Percentiles rank a stretch among this genome's conserved stretches.
Evolutionary conservation across 2,113 vertebrate genomes (phyloP).

Genomic region (Ascaphus truei): DNA sequence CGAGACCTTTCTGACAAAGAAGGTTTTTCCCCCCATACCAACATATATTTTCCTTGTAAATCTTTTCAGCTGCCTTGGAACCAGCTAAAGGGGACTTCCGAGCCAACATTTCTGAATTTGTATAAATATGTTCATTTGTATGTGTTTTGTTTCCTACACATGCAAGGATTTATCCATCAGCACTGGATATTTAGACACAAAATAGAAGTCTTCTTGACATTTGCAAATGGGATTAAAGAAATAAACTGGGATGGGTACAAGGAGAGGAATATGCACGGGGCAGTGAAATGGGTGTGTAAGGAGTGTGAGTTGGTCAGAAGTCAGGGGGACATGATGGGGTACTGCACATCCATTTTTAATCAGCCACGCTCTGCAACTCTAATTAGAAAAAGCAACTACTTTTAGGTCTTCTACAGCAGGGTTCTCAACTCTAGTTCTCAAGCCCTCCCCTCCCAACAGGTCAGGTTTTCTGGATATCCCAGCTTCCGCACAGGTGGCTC

Average conservation of each 20-base stretch:
- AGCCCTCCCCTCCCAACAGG: too few relatives aligned
- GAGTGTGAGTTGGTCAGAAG: too few relatives aligned
- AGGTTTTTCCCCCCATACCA: slow-evolving; percentile 29
- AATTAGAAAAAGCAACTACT: too few relatives aligned
- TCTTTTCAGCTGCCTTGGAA: slow-evolving; percentile 46
- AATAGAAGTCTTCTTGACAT: slow-evolving; percentile 34
- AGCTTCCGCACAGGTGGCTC: too few relatives aligned
- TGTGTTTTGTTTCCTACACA: slow-evolving; percentile 37
- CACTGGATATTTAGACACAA: slow-evolving; percentile 29
- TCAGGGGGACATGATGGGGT: too few relatives aligned
- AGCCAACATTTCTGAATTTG: slow-evolving; percentile 41
- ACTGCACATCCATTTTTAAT: too few relatives aligned
- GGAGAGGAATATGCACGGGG: too few relatives aligned
- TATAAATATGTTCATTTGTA: slow-evolving; percentile 38
- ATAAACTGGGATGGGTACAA: slow-evolving; percentile 6
- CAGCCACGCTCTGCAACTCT: too few relatives aligned
- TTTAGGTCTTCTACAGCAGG: too few relatives aligned
- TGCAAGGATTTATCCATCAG: slow-evolving; percentile 35
- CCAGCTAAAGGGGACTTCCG: slow-evolving; percentile 39
- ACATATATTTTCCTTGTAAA: slow-evolving; percentile 42
- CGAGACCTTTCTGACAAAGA: slow-evolving; percentile 32
- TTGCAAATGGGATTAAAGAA: slow-evolving; percentile 33
- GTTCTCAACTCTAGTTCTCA: too few relatives aligned
- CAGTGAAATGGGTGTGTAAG: too few relatives aligned
- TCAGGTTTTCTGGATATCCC: too few relatives aligned